Conservation (phyloP, 2,113 vertebrate species). For the Saguinus imperator region DNA sequence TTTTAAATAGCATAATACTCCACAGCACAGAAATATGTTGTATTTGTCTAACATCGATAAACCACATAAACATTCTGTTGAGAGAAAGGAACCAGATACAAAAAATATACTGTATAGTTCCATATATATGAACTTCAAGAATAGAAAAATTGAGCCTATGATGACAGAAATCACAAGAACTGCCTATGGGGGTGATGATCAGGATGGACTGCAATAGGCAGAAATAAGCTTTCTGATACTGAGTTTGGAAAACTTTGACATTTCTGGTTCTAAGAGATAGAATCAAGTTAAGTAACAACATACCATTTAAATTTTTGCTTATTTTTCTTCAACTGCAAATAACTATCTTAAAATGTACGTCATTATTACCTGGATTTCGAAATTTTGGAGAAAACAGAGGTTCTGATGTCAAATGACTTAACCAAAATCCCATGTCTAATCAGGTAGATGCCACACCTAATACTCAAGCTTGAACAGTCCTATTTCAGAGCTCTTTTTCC, state of each 20-base stretch:
- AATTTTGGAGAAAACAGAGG: not conserved
- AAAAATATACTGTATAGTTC: not conserved
- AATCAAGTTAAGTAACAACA: constrained; percentile 6
- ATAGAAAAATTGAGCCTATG: not conserved
- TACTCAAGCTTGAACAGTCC: not conserved
- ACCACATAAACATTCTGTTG: not conserved
- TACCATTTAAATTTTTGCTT: not conserved
- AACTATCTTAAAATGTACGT: constrained; percentile 4
- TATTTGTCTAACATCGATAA: not conserved
- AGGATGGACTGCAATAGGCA: not conserved
- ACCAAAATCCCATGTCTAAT: constrained; percentile 35
- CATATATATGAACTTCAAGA: constrained; percentile 25
- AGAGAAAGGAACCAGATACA: constrained; percentile 8
- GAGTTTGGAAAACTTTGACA: not conserved
- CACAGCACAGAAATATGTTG: not conserved
- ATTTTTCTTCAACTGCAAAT: constrained; percentile 17
- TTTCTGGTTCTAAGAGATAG: not conserved
- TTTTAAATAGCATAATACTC: not conserved
- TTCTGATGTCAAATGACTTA: constrained; percentile 23
- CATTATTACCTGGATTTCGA: not conserved
- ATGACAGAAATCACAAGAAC: not conserved
- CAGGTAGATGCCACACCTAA: not conserved
- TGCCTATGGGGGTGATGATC: not conserved
- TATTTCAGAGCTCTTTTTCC: constrained; percentile 31
- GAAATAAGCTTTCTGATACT: not conserved